A percentile compares a stretch with the other conserved stretches of the same genome.
These are phyloP conservation scores for Eristalis tenax DNA, from an alignment of 2,888 invertebrate genomes.

Conservation along the genomic window DNA sequence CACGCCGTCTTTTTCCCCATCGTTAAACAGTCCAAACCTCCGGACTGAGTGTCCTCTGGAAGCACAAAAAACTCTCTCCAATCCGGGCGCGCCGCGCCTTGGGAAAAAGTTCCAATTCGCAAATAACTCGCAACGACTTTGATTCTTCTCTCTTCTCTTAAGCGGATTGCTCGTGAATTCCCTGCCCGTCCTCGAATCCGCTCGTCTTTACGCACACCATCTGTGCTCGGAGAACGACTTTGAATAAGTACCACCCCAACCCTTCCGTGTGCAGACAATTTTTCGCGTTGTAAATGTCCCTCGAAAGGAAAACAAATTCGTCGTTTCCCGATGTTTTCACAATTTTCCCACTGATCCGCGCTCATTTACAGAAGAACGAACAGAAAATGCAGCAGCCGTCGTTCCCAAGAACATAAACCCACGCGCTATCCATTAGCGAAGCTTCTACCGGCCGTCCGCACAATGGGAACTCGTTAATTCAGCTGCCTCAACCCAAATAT, in stretches of 20 bases:
- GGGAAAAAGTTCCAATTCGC: too few relatives aligned
- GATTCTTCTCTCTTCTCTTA: background rate
- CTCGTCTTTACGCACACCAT: background rate
- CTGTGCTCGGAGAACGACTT: background rate
- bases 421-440: background rate
- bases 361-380: background rate
- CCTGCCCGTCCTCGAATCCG: background rate
- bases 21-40: too few relatives aligned
- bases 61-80: too few relatives aligned
- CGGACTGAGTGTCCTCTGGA: too few relatives aligned
- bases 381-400: background rate
- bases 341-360: background rate
- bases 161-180: background rate
- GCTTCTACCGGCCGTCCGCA: background rate
- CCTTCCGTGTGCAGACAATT: background rate
- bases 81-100: too few relatives aligned
- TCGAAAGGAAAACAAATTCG: background rate
- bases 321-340: background rate
- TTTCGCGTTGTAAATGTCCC: background rate
- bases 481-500: constrained; percentile 4
- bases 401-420: background rate
- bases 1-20: too few relatives aligned
- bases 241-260: background rate
- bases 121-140: background rate
- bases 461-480: background rate